Conservation (phyloP, 1,140 invertebrate species). For the Ptiloglossa arizonensis region DNA sequence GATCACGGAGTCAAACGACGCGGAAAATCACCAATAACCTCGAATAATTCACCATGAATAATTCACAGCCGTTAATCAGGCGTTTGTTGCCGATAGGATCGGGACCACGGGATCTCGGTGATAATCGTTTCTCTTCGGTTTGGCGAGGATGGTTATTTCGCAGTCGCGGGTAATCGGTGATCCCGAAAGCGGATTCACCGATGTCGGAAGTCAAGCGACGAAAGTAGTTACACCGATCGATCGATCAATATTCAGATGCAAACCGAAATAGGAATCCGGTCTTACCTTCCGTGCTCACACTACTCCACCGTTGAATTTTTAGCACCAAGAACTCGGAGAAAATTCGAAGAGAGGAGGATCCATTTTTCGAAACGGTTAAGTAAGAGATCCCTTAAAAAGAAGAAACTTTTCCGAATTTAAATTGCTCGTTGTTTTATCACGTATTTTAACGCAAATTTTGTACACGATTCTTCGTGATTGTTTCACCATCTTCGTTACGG, state of each 20-base stretch:
- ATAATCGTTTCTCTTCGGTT: background rate
- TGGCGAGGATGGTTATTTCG: background rate
- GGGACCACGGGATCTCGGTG: background rate
- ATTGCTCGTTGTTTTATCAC: no score
- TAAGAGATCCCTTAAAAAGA: no score
- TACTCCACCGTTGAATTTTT: no score
- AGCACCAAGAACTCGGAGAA: no score
- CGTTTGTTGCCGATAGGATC: background rate
- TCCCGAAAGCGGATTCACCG: constrained; percentile 5
- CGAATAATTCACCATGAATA: no score
- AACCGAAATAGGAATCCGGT: background rate
- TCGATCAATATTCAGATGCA: constrained; percentile 8
- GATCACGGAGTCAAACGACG: constrained; percentile 29
- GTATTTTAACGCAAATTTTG: no score
- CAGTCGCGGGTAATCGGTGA: background rate
- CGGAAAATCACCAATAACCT: constrained; percentile 33
- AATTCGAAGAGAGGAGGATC: no score
- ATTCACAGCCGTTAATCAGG: constrained; percentile 17
- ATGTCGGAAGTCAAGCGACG: constrained; percentile 19
- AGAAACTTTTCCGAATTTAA: no score
- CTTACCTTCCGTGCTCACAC: background rate
- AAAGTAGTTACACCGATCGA: constrained; percentile 2
- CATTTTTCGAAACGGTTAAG: no score
- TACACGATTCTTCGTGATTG: no score
- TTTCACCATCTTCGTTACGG: no score